These are phyloP conservation scores for Girardinichthys multiradiatus DNA, from an alignment of 2,113 vertebrate species.

Conservation along the genomic window DNA sequence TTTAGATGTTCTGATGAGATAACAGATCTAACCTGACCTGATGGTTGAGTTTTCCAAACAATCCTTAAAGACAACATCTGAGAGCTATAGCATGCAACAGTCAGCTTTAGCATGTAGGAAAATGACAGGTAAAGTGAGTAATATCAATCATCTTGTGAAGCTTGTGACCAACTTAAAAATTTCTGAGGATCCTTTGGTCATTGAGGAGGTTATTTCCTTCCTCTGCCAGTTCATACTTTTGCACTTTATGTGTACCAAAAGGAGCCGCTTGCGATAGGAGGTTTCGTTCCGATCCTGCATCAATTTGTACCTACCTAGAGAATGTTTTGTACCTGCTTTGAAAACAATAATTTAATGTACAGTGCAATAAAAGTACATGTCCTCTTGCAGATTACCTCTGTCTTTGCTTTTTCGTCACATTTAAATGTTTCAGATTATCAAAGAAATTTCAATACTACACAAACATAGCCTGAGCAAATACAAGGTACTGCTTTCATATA, in stretches of 20 bases:
- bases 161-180: not conserved
- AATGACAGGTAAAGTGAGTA: constrained; percentile 1
- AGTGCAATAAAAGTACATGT: not conserved
- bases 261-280: not conserved
- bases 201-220: not conserved
- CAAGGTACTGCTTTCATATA: not conserved
- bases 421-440: not conserved
- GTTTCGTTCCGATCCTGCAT: not conserved
- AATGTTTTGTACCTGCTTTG: not conserved
- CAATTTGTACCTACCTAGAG: not conserved
- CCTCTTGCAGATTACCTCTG: not conserved
- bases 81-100: not conserved
- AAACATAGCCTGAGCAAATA: not conserved
- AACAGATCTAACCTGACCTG: constrained; percentile 1
- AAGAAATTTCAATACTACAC: not conserved
- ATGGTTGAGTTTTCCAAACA: constrained; percentile 9
- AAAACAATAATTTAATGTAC: not conserved
- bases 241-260: not conserved
- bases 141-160: not conserved
- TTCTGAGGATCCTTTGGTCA: not conserved
- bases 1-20: constrained; percentile 8
- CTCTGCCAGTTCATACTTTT: not conserved
- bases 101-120: not conserved
- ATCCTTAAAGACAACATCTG: not conserved
- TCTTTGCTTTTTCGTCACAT: not conserved